phyloP scores from a whole-genome alignment of 2,888 invertebrate species.

The Cerastis leucographa region DNA sequence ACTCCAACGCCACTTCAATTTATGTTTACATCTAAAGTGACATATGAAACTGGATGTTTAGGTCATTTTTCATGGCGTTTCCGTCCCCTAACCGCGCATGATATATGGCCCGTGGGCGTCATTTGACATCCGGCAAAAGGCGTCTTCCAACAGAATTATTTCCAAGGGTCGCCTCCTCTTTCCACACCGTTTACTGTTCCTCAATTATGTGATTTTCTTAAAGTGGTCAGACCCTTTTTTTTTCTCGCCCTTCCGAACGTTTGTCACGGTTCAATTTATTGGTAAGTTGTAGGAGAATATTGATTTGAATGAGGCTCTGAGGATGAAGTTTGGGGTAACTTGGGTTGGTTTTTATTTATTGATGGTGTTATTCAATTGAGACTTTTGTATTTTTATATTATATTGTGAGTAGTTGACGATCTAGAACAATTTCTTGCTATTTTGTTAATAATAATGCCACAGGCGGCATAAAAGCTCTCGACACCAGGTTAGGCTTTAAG shows the following conservation, averaged over 20 bases:
- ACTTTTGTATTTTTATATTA: not conserved
- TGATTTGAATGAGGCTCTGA: constrained; percentile 54
- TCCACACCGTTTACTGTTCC: constrained; percentile 89
- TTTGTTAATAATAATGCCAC: not conserved
- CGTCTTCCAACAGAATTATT: constrained; percentile 81
- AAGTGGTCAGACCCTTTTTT: constrained; percentile 86
- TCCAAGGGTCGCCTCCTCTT: constrained; percentile 83
- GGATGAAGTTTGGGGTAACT: constrained; percentile 8
- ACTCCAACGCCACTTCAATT: constrained; percentile 10
- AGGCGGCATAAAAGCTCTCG: no score
- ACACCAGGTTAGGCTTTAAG: no score
- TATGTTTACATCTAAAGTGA: constrained; percentile 54
- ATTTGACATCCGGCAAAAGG: constrained; percentile 81
- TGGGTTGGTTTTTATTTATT: constrained; percentile 22
- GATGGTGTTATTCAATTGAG: constrained; percentile 5
- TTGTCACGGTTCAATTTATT: constrained; percentile 78
- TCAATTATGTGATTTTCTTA: constrained; percentile 90
- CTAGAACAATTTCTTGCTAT: not conserved
- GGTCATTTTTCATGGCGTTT: constrained; percentile 80
- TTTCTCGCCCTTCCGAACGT: constrained; percentile 70
- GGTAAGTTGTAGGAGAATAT: constrained; percentile 71
- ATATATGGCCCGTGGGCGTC: constrained; percentile 81
- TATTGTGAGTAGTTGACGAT: not conserved
- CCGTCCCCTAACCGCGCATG: constrained; percentile 81
- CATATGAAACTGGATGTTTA: constrained; percentile 52